These are phyloP conservation scores for Parazoanthus atlanticus DNA, from an alignment of 92 coral and sea anemone genomes.

Conservation along the genomic window DNA sequence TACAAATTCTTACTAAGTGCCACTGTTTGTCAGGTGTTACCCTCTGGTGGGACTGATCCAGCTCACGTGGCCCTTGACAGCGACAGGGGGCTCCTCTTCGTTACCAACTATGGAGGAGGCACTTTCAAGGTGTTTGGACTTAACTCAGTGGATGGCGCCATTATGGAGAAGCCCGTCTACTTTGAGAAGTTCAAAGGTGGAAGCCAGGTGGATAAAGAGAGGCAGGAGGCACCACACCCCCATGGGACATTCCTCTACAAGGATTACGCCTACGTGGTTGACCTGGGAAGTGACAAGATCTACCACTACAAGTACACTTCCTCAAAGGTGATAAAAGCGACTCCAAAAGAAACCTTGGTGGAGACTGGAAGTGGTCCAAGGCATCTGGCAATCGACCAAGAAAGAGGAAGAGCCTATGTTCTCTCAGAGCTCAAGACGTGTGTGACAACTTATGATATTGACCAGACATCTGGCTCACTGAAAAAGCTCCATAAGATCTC, in stretches of 20 bases:
- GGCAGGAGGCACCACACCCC: slow-evolving; percentile 20
- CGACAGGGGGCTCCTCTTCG: neutral
- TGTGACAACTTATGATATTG: slow-evolving; percentile 29
- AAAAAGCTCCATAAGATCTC: slow-evolving; percentile 11
- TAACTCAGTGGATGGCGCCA: slow-evolving; percentile 17
- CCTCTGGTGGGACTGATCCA: slow-evolving; percentile 10
- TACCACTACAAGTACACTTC: slow-evolving; percentile 23
- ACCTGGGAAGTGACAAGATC: slow-evolving; percentile 30
- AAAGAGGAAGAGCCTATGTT: slow-evolving; percentile 21
- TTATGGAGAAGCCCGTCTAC: slow-evolving; percentile 1
- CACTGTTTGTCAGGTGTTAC: neutral
- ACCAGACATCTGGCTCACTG: neutral
- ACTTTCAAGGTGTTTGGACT: slow-evolving; percentile 8
- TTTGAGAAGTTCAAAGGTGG: slow-evolving; percentile 34
- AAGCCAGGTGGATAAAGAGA: slow-evolving; percentile 30
- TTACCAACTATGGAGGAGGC: slow-evolving; percentile 21
- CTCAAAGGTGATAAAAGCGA: neutral
- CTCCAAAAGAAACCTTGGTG: slow-evolving; percentile 4
- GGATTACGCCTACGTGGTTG: slow-evolving; percentile 30
- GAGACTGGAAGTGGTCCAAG: slow-evolving; percentile 37
- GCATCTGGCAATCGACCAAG: slow-evolving; percentile 30
- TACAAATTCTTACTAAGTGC: neutral
- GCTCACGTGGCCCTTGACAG: slow-evolving; percentile 21
- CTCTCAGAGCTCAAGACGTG: slow-evolving; percentile 33
- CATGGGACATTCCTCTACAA: slow-evolving; percentile 29